Percentiles rank a stretch among this genome's conserved stretches.
Evolutionary conservation across 2,113 vertebrate genomes (phyloP).

Genomic region (Martes martes): DNA sequence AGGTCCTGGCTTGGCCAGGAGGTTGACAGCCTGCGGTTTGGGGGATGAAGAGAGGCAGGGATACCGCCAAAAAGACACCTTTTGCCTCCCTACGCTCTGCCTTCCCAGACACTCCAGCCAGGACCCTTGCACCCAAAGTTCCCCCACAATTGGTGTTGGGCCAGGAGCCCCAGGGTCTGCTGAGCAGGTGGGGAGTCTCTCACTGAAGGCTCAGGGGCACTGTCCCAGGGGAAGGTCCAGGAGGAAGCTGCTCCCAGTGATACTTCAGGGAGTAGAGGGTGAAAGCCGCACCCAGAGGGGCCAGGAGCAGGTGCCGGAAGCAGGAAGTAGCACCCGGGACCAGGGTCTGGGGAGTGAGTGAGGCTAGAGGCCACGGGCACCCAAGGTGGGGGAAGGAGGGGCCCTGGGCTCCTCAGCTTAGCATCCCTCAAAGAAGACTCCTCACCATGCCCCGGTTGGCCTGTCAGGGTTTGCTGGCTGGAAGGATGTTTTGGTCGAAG

Average conservation of each 20-base stretch:
- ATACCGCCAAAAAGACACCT: not conserved
- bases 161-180: not conserved
- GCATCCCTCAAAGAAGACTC: not conserved
- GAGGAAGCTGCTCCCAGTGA: not conserved
- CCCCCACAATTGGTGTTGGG: not conserved
- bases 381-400: not conserved
- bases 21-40: not conserved
- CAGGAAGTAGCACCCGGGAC: not conserved
- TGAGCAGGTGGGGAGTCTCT: not conserved
- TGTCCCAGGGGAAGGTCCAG: not conserved
- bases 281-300: not conserved
- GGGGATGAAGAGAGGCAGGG: not conserved
- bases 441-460: fast-evolving
- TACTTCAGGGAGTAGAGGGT: not conserved
- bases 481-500: not conserved
- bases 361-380: not conserved
- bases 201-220: not conserved
- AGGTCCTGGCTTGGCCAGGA: not conserved
- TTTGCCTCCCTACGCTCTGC: no score
- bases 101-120: not conserved
- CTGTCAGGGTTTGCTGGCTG: not conserved
- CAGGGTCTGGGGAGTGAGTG: not conserved
- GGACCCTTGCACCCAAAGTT: not conserved
- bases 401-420: not conserved
- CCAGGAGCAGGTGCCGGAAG: not conserved